A percentile compares a stretch with the other conserved stretches of the same genome.
Conservation (phyloP, 2,888 invertebrate genomes). For the Sturmia bella region DNA sequence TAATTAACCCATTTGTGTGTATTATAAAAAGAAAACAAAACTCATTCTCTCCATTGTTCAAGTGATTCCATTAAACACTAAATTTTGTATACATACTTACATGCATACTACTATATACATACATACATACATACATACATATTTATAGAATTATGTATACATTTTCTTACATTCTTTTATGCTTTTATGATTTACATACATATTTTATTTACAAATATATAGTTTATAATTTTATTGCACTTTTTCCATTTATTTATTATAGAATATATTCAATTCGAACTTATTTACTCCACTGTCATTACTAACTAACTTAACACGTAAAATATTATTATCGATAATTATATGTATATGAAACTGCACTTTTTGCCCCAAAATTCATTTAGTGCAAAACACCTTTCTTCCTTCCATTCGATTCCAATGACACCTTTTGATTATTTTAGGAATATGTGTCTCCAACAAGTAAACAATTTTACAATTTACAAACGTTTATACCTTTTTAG, state of each 20-base stretch:
- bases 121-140: slow-evolving; percentile 18
- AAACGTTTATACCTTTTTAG: slow-evolving; percentile 55
- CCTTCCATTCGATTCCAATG: background rate
- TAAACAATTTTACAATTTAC: slow-evolving; percentile 21
- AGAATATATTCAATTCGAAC: background rate
- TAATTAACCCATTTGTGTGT: slow-evolving; percentile 47
- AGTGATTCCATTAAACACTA: slow-evolving; percentile 63
- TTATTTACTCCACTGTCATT: background rate
- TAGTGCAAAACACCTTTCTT: background rate
- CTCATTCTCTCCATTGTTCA: slow-evolving; percentile 39
- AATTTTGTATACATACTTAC: background rate
- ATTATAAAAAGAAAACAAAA: slow-evolving; percentile 32
- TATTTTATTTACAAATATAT: background rate
- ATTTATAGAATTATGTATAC: slow-evolving; percentile 28
- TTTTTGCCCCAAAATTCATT: background rate
- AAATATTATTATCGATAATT: slow-evolving; percentile 14
- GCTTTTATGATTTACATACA: slow-evolving; percentile 9
- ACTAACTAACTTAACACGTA: background rate
- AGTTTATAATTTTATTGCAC: slow-evolving; percentile 15
- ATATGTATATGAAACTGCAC: slow-evolving; percentile 24
- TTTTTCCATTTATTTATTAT: slow-evolving; percentile 23
- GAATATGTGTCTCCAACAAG: background rate
- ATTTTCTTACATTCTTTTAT: slow-evolving; percentile 26
- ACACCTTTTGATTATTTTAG: background rate
- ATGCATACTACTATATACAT: slow-evolving; percentile 17